These are phyloP conservation scores for Varecia variegata DNA, from an alignment of 2,797 vertebrate species.

Conservation along the genomic window DNA sequence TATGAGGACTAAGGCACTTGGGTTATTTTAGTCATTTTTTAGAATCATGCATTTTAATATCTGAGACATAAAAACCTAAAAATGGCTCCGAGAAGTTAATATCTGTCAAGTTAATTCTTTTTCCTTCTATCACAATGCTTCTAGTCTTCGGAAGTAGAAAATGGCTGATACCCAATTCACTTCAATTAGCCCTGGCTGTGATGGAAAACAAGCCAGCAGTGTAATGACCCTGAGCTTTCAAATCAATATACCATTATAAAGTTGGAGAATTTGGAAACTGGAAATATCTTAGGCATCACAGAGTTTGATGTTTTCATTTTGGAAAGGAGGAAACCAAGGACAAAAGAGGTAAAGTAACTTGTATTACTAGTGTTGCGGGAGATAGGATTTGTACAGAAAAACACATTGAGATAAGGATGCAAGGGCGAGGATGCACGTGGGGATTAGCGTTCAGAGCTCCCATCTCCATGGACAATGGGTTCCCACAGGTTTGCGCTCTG, in stretches of 20 bases:
- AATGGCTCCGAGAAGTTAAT: neutral
- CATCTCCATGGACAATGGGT: neutral
- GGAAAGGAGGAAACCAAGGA: neutral
- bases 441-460: neutral
- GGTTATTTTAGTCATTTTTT: constrained; percentile 6
- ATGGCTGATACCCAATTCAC: neutral
- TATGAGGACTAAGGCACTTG: neutral
- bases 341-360: neutral
- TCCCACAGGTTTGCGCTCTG: neutral
- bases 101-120: neutral
- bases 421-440: neutral
- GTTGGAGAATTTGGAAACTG: neutral
- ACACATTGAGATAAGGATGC: neutral
- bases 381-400: neutral
- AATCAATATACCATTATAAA: neutral
- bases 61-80: constrained; percentile 33
- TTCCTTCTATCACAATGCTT: neutral
- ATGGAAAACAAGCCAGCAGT: neutral
- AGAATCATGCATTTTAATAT: constrained; percentile 40
- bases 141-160: neutral
- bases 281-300: neutral
- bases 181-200: neutral
- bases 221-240: neutral
- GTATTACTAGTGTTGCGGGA: neutral
- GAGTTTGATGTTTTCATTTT: neutral